These are phyloP conservation scores for Hylia prasina DNA, from an alignment of 2,113 vertebrate species.

Conservation along the genomic window DNA sequence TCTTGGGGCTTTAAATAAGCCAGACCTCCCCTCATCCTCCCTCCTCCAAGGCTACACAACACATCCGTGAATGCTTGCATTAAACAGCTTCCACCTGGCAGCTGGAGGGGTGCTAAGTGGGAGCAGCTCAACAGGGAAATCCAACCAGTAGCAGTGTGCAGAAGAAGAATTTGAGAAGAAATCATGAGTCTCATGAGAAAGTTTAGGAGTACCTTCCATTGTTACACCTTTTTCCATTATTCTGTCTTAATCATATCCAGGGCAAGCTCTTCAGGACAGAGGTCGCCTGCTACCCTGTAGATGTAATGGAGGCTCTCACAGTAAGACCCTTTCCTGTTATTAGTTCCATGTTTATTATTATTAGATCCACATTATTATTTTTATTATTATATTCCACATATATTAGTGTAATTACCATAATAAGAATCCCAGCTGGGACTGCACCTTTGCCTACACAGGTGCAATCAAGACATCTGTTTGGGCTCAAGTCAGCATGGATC, in stretches of 20 bases:
- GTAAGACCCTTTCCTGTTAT: neutral
- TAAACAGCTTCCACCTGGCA: neutral
- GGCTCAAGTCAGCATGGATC: neutral
- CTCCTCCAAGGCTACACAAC: neutral
- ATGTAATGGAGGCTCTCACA: neutral
- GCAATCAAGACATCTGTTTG: neutral
- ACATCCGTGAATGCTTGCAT: neutral
- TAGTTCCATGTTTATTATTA: too few species aligned
- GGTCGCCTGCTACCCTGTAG: neutral
- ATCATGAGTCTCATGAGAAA: neutral
- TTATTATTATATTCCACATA: too few species aligned
- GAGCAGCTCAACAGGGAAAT: neutral
- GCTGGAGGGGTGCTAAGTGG: neutral
- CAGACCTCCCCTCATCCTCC: neutral
- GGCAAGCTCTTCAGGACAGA: neutral
- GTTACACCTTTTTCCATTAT: neutral
- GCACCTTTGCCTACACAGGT: neutral
- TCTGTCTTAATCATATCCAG: neutral
- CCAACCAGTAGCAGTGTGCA: neutral
- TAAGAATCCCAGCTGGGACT: neutral
- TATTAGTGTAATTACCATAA: neutral
- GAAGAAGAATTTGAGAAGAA: neutral
- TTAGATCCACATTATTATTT: too few species aligned
- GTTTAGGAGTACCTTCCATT: neutral
- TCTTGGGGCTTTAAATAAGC: neutral